phyloP scores from a whole-genome alignment of 2,113 vertebrate genomes.

The Chroicocephalus ridibundus region DNA sequence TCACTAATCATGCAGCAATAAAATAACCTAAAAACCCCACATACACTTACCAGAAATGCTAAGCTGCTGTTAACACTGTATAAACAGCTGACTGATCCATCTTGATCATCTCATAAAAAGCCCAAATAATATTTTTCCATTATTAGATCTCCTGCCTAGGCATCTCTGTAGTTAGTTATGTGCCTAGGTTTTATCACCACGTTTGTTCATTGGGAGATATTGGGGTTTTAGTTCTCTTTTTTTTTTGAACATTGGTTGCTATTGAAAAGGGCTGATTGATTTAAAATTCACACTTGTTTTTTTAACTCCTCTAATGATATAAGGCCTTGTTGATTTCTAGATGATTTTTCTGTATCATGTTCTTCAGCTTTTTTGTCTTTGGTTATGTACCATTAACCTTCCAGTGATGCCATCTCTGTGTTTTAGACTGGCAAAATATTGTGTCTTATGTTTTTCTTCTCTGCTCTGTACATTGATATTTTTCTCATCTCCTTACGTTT shows the following conservation, averaged over 20 bases:
- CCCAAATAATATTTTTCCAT: not conserved
- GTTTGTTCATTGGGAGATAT: not conserved
- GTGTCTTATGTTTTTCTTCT: not conserved
- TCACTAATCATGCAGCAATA: not conserved
- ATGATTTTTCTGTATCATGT: not conserved
- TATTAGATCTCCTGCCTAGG: not conserved
- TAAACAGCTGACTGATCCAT: not conserved
- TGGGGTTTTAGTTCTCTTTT: not conserved
- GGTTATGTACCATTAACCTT: not conserved
- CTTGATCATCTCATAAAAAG: not conserved
- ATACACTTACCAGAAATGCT: not conserved
- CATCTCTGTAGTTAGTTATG: not conserved
- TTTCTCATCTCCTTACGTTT: not conserved
- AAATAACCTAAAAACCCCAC: not conserved
- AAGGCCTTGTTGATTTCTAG: not conserved
- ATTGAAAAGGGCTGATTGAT: not conserved
- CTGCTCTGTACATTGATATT: not conserved
- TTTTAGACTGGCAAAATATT: not conserved
- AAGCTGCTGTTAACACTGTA: not conserved
- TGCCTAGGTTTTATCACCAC: not conserved
- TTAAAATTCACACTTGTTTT: not conserved
- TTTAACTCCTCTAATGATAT: not conserved
- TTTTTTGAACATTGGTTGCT: not conserved
- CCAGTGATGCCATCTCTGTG: not conserved
- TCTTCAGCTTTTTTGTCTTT: not conserved